A percentile compares a stretch with the other conserved stretches of the same genome.
Conservation (phyloP, 2,888 invertebrate genomes). For the Ennomos fuscantarius region DNA sequence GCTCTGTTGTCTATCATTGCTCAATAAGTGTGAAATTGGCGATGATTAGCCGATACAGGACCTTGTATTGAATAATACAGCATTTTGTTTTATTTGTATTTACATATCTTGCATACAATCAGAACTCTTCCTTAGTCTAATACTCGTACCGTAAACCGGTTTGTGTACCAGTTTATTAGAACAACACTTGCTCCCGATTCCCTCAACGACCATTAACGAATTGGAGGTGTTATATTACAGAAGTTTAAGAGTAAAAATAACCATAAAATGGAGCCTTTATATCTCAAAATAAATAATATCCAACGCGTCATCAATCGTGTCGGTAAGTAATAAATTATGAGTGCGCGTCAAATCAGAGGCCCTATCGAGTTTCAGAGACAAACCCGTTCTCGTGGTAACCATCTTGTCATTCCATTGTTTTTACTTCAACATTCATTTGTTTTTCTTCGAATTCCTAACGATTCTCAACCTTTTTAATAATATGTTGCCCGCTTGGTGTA, state of each 20-base stretch:
- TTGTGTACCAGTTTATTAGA: slow-evolving; percentile 2
- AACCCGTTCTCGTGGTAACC: slow-evolving; percentile 55
- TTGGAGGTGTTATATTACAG: slow-evolving; percentile 57
- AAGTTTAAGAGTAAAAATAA: slow-evolving; percentile 59
- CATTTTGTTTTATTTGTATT: slow-evolving; percentile 44
- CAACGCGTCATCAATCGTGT: slow-evolving; percentile 75
- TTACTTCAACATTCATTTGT: slow-evolving; percentile 28
- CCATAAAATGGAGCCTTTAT: slow-evolving; percentile 60
- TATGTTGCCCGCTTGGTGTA: slow-evolving; percentile 7
- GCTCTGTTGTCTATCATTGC: slow-evolving; percentile 56
- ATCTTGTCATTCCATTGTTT: slow-evolving; percentile 47
- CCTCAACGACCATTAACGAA: slow-evolving; percentile 32
- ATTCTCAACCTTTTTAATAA: slow-evolving; percentile 9
- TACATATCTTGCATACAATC: slow-evolving; percentile 21
- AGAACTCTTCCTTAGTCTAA: slow-evolving; percentile 5
- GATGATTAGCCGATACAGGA: slow-evolving; percentile 58
- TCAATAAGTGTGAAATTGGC: slow-evolving; percentile 70
- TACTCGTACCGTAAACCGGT: slow-evolving; percentile 6
- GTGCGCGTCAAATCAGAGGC: slow-evolving; percentile 58
- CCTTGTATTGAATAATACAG: slow-evolving; percentile 54
- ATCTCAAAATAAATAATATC: slow-evolving; percentile 70
- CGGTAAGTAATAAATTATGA: slow-evolving; percentile 71
- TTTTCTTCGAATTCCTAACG: slow-evolving; percentile 31
- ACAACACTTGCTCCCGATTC: slow-evolving; percentile 31
- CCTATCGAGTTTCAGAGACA: slow-evolving; percentile 63